Percentiles rank a stretch among this genome's conserved stretches.
phyloP scores from a whole-genome alignment of 2,113 vertebrate species.

The Raphicerus campestris region DNA sequence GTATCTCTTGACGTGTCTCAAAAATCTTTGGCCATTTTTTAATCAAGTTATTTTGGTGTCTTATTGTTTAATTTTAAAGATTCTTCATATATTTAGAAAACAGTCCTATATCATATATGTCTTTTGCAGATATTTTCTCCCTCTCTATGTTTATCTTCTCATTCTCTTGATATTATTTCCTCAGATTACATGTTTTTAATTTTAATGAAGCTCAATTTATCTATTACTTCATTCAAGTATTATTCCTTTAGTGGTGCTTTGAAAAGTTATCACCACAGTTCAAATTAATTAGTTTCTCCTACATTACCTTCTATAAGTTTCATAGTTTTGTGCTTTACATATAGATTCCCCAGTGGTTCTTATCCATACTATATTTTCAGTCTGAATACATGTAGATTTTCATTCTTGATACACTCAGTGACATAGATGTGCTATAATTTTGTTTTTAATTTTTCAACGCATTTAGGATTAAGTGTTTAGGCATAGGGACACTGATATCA shows the following conservation, averaged over 20 bases:
- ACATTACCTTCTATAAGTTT: not conserved
- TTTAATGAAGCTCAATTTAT: not conserved
- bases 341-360: not conserved
- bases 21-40: not conserved
- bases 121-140: not conserved
- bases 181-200: not conserved
- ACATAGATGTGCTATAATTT: not conserved
- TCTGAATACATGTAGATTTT: not conserved
- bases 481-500: not conserved
- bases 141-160: not conserved
- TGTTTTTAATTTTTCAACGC: not conserved
- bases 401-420: not conserved
- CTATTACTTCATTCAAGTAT: not conserved
- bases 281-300: not conserved
- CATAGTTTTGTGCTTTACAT: not conserved
- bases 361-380: not conserved
- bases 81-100: not conserved
- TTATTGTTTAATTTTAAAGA: not conserved
- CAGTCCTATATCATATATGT: not conserved
- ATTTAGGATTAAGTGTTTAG: not conserved
- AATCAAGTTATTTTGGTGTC: not conserved
- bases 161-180: not conserved
- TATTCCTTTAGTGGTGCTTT: not conserved
- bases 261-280: not conserved
- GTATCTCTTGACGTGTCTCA: not conserved